phyloP scores from a whole-genome alignment of 2,888 invertebrate species.

The Archips crataeganus region DNA sequence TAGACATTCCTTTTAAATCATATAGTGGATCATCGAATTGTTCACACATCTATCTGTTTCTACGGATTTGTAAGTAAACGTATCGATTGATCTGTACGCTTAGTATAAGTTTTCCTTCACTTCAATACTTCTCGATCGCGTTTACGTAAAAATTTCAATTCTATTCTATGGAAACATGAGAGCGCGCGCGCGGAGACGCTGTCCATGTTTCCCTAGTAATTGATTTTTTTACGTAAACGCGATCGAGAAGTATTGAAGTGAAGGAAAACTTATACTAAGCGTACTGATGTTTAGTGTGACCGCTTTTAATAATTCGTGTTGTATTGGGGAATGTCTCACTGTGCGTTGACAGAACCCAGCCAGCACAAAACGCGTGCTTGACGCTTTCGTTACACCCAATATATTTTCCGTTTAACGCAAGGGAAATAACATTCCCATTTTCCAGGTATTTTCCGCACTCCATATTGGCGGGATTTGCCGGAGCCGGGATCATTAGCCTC shows the following conservation, averaged over 20 bases:
- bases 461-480: slow-evolving; percentile 82
- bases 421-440: slow-evolving; percentile 74
- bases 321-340: background rate
- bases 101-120: no score
- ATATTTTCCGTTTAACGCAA: slow-evolving; percentile 53
- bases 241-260: no score
- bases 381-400: slow-evolving; percentile 58
- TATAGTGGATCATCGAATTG: background rate
- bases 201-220: no score
- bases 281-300: background rate
- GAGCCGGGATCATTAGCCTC: slow-evolving; percentile 77
- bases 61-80: no score
- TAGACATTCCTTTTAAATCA: no score
- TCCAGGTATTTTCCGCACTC: slow-evolving; percentile 82
- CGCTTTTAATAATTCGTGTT: background rate
- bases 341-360: slow-evolving; percentile 46
- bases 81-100: slow-evolving; percentile 6
- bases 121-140: no score
- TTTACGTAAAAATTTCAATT: no score
- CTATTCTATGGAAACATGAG: no score
- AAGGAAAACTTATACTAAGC: no score
- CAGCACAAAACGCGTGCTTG: slow-evolving; percentile 53
- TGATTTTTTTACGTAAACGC: no score
- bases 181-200: no score
- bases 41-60: background rate